Conservation (phyloP, 2,888 invertebrate species). For the Notodonta ziczac region DNA sequence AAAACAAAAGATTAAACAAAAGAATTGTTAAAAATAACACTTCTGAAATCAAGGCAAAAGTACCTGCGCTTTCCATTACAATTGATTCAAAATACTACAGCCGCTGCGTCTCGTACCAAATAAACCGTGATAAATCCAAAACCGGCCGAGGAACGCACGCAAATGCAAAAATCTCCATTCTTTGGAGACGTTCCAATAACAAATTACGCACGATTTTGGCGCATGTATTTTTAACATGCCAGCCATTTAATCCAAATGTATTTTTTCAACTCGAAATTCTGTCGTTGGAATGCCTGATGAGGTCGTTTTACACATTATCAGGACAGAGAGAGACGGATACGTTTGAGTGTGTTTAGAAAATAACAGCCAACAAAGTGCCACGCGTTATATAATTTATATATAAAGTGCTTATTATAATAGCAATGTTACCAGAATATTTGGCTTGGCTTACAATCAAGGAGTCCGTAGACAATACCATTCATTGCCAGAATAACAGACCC, state of each 20-base stretch:
- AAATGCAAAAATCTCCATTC: conserved; percentile 47
- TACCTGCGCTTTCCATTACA: background rate
- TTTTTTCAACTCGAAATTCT: conserved; percentile 20
- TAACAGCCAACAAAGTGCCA: too few species aligned
- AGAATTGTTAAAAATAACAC: background rate
- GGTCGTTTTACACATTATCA: conserved; percentile 13
- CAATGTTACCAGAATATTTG: too few species aligned
- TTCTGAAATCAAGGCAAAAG: background rate
- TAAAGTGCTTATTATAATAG: too few species aligned
- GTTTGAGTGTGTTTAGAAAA: too few species aligned
- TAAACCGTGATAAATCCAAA: conserved; percentile 30
- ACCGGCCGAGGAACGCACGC: conserved; percentile 27
- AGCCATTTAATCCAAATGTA: conserved; percentile 17
- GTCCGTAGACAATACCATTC: too few species aligned
- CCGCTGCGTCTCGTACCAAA: background rate
- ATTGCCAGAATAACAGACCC: too few species aligned
- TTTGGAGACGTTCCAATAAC: conserved; percentile 57
- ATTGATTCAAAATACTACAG: background rate
- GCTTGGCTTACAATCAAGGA: too few species aligned
- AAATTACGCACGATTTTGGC: conserved; percentile 35
- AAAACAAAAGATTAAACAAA: background rate
- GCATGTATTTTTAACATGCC: conserved; percentile 32
- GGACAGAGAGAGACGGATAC: background rate
- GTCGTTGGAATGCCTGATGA: conserved; percentile 14
- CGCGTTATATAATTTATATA: too few species aligned